A percentile compares a stretch with the other conserved stretches of the same genome.
Evolutionary conservation across 2,888 invertebrate genomes (phyloP).

Genomic region (Platycheirus rosarum): DNA sequence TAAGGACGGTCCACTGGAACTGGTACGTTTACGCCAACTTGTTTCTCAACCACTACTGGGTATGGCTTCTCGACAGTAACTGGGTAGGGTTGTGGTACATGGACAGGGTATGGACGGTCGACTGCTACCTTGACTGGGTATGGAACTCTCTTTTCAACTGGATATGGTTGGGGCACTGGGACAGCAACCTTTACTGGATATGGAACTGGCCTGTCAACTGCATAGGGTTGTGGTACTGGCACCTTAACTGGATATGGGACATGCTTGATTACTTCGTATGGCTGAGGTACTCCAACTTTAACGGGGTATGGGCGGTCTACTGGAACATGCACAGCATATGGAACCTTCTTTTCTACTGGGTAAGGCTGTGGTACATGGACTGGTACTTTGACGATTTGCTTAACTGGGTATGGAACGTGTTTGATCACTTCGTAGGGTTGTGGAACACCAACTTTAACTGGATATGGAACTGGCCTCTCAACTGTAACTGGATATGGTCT

Average conservation of each 20-base stretch:
- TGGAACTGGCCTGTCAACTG: conserved; percentile 85
- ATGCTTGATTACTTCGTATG: conserved; percentile 86
- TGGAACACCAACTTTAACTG: conserved; percentile 87
- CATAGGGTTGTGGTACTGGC: conserved; percentile 81
- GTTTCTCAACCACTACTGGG: conserved; percentile 85
- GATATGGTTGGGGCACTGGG: conserved; percentile 85
- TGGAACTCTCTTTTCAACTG: conserved; percentile 84
- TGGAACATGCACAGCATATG: conserved; percentile 84
- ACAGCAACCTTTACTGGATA: conserved; percentile 86
- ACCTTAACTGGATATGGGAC: conserved; percentile 86
- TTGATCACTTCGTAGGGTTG: conserved; percentile 88
- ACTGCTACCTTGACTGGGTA: conserved; percentile 86
- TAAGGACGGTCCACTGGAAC: conserved; percentile 87
- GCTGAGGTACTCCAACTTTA: conserved; percentile 86
- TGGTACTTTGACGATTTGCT: conserved; percentile 87
- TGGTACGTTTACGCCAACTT: conserved; percentile 87
- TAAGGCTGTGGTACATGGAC: conserved; percentile 85
- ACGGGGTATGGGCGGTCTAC: conserved; percentile 88
- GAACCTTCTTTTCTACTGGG: conserved; percentile 86
- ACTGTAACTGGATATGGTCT: conserved; percentile 88
- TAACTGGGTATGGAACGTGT: conserved; percentile 87
- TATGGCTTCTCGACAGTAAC: conserved; percentile 87
- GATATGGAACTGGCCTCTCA: conserved; percentile 85
- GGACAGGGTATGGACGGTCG: conserved; percentile 87
- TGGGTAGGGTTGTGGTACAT: conserved; percentile 87